Evolutionary conservation across 2,797 vertebrate genomes (phyloP).

Genomic region (Coregonus sp.): DNA sequence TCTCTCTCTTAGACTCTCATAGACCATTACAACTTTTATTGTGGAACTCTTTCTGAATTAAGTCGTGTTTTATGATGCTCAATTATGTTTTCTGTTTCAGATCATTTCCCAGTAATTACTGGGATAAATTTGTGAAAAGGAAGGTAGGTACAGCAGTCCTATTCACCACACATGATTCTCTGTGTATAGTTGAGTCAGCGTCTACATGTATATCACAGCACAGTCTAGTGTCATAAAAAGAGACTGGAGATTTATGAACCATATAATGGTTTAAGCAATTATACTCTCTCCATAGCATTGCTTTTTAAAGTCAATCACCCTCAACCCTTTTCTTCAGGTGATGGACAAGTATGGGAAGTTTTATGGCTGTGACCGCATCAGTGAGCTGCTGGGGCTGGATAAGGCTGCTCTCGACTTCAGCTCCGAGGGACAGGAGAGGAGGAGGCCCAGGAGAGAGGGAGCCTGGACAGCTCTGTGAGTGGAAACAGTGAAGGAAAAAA

Average conservation of each 20-base stretch:
- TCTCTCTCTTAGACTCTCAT: not conserved
- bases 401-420: constrained; percentile 89
- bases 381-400: constrained; percentile 91
- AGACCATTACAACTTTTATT: not conserved
- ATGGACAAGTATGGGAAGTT: constrained; percentile 94
- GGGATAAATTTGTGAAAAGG: constrained; percentile 84
- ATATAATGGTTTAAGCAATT: constrained; percentile 53
- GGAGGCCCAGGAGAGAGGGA: constrained; percentile 79
- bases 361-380: constrained; percentile 87
- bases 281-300: constrained; percentile 23
- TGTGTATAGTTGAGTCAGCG: constrained; percentile 19
- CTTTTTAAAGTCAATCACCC: not conserved
- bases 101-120: constrained; percentile 80
- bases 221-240: constrained; percentile 31
- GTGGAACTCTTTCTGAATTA: not conserved
- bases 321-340: constrained; percentile 73
- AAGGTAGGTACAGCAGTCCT: constrained; percentile 63
- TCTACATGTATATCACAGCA: constrained; percentile 34
- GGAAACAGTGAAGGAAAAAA: not conserved
- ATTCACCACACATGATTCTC: not conserved
- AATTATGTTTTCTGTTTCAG: constrained; percentile 58
- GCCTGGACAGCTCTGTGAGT: constrained; percentile 45
- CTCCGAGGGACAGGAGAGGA: constrained; percentile 77
- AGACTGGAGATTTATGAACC: constrained; percentile 49
- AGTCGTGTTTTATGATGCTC: not conserved